Conservation (phyloP, 2,113 vertebrate species). For the Esox niger region DNA sequence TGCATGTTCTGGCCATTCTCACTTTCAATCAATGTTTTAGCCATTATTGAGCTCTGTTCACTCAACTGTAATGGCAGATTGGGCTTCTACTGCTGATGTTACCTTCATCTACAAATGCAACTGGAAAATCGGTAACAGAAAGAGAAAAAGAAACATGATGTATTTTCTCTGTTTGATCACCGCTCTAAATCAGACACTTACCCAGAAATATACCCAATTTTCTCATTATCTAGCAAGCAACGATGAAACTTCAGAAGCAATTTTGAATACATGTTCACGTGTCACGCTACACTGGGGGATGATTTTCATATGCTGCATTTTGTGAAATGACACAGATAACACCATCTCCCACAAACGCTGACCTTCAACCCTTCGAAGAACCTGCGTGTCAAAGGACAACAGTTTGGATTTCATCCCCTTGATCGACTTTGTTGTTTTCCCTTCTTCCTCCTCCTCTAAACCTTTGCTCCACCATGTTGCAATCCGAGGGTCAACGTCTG, state of each 20-base stretch:
- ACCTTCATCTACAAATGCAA: too few species aligned
- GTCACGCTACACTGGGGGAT: too few species aligned
- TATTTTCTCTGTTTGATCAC: too few species aligned
- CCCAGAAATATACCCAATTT: too few species aligned
- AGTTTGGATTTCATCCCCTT: background rate
- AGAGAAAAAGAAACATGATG: background rate
- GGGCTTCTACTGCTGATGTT: constrained; percentile 26
- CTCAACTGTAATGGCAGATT: constrained; percentile 27
- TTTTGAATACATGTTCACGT: too few species aligned
- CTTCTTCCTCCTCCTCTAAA: background rate
- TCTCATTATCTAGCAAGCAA: too few species aligned
- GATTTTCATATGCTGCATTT: too few species aligned
- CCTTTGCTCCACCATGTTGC: background rate
- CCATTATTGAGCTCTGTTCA: constrained; percentile 47
- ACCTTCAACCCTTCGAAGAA: too few species aligned
- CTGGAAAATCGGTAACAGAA: background rate
- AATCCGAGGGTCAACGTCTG: background rate
- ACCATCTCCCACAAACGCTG: too few species aligned
- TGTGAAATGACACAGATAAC: too few species aligned
- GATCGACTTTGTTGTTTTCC: background rate
- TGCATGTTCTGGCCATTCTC: constrained; percentile 32
- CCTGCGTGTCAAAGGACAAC: background rate
- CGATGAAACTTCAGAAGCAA: too few species aligned
- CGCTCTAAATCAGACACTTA: too few species aligned
- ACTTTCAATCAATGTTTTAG: background rate